Evolutionary conservation across 2,797 vertebrate species (phyloP).

Genomic region (Hydrophis major): DNA sequence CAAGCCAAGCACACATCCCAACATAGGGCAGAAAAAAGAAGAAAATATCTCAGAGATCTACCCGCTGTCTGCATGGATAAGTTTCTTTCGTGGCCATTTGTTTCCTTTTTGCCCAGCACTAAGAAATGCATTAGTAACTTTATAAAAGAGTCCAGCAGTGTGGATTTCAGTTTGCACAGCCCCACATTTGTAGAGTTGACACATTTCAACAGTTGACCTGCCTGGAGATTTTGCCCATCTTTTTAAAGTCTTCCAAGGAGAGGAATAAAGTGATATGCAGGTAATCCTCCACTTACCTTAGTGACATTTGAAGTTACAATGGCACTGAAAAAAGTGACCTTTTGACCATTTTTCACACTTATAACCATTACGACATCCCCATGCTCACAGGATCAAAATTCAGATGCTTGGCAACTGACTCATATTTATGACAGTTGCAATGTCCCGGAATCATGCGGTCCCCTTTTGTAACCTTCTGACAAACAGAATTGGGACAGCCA

Average conservation of each 20-base stretch:
- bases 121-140: background rate
- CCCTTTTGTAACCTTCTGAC: background rate
- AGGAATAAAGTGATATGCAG: background rate
- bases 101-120: background rate
- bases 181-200: background rate
- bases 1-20: background rate
- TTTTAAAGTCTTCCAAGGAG: background rate
- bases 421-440: background rate
- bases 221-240: background rate
- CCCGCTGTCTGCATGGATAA: background rate
- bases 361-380: background rate
- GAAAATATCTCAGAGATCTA: background rate
- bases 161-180: background rate
- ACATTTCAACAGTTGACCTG: background rate
- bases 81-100: background rate
- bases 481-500: background rate
- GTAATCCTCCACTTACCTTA: background rate
- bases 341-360: background rate
- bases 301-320: background rate
- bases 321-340: background rate
- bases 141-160: background rate
- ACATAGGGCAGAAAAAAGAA: background rate
- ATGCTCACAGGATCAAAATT: background rate
- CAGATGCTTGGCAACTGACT: background rate
- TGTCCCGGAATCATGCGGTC: background rate